Conservation (phyloP, 2,113 vertebrate species). For the Anhinga rufa region DNA sequence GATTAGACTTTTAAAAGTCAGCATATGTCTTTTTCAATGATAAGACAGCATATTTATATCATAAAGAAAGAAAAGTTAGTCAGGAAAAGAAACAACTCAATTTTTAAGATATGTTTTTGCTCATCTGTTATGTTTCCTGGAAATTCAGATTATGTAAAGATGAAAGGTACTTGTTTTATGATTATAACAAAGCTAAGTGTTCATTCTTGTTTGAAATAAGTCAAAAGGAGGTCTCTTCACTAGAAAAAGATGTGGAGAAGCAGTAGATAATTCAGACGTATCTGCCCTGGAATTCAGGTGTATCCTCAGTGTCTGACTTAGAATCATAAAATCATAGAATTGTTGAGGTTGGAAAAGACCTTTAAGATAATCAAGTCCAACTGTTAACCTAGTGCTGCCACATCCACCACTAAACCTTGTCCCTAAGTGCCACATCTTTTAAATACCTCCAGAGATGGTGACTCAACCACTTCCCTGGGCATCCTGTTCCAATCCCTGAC, state of each 20-base stretch:
- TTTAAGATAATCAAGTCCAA: too few relatives aligned
- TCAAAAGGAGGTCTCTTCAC: background rate
- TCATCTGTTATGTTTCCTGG: background rate
- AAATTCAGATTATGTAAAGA: background rate
- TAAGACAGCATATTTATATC: background rate
- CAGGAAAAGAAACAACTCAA: background rate
- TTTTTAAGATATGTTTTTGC: background rate
- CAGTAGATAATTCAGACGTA: background rate
- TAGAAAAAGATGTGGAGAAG: background rate
- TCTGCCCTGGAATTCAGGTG: background rate
- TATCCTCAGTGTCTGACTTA: background rate
- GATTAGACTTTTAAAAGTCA: background rate
- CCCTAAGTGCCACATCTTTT: too few relatives aligned
- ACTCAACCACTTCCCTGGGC: too few relatives aligned
- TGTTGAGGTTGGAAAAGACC: too few relatives aligned
- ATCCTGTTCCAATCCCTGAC: too few relatives aligned
- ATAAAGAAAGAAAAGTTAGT: background rate
- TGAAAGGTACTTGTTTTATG: background rate
- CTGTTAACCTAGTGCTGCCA: too few relatives aligned
- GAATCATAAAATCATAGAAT: too few relatives aligned
- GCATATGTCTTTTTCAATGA: background rate
- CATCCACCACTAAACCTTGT: too few relatives aligned
- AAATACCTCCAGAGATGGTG: too few relatives aligned
- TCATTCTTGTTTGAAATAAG: background rate
- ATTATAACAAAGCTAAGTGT: background rate